Conservation (phyloP, 2,888 invertebrate species). For the Siphlonurus alternatus region DNA sequence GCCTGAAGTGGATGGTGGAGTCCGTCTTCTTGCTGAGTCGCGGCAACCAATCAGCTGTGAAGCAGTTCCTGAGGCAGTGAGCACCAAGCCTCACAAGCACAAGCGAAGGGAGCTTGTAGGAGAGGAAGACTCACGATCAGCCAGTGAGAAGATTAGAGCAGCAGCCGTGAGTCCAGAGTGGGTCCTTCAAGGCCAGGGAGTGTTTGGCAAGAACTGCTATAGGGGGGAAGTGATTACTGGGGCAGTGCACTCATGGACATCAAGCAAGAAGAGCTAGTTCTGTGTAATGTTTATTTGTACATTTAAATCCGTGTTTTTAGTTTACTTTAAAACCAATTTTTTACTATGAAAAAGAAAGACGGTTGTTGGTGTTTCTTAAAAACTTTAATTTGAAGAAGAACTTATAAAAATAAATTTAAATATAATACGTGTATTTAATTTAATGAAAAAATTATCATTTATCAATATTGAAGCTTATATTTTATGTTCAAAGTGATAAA, state of each 20-base stretch:
- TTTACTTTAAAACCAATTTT: too few relatives aligned
- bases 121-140: neutral
- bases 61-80: neutral
- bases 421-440: too few relatives aligned
- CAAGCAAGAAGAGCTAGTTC: neutral
- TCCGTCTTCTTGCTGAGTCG: neutral
- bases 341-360: too few relatives aligned
- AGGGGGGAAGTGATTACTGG: neutral
- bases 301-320: too few relatives aligned
- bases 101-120: neutral
- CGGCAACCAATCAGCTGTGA: neutral
- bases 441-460: too few relatives aligned
- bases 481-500: too few relatives aligned
- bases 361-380: too few relatives aligned
- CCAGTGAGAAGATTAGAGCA: neutral
- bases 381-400: too few relatives aligned
- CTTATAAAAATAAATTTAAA: too few relatives aligned
- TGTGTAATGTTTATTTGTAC: too few relatives aligned
- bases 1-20: neutral
- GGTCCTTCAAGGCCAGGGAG: constrained; percentile 8
- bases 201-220: constrained; percentile 5
- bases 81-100: neutral
- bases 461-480: too few relatives aligned
- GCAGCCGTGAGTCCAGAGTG: constrained; percentile 9
- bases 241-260: neutral